Evolutionary conservation across 2,797 vertebrate genomes (phyloP).

Genomic region (Zenarchopterus dispar): DNA sequence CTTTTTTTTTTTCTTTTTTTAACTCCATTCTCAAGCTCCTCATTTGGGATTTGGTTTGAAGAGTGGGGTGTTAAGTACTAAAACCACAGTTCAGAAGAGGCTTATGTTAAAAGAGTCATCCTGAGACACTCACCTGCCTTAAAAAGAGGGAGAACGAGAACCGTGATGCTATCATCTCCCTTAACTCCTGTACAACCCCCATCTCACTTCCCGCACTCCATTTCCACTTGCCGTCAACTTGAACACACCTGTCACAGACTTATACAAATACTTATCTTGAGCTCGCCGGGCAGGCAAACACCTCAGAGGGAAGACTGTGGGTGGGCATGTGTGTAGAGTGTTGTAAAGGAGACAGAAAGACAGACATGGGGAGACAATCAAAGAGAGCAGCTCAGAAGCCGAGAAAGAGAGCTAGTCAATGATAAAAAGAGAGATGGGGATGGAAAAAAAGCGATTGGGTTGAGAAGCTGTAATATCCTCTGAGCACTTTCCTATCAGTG

Average conservation of each 20-base stretch:
- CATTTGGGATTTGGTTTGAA: conserved; percentile 77
- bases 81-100: conserved; percentile 82
- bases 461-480: conserved; percentile 80
- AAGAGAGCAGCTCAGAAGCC: conserved; percentile 41
- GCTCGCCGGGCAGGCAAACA: conserved; percentile 72
- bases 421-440: conserved; percentile 69
- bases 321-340: conserved; percentile 42
- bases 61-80: conserved; percentile 78
- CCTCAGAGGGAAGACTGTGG: conserved; percentile 63
- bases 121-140: conserved; percentile 75
- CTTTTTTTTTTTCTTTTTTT: conserved; percentile 20
- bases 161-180: conserved; percentile 70
- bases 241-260: conserved; percentile 80
- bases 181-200: conserved; percentile 59
- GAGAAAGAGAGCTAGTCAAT: conserved; percentile 52
- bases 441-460: conserved; percentile 62
- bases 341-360: conserved; percentile 47
- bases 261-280: conserved; percentile 74
- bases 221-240: conserved; percentile 57
- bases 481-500: conserved; percentile 76
- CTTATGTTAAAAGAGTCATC: conserved; percentile 83
- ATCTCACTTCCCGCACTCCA: conserved; percentile 32
- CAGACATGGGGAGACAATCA: conserved; percentile 50
- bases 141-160: conserved; percentile 61
- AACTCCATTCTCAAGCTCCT: conserved; percentile 66